A percentile compares a stretch with the other conserved stretches of the same genome.
phyloP scores from a whole-genome alignment of 2,888 invertebrate species.

The Drosophila sordidapex region DNA sequence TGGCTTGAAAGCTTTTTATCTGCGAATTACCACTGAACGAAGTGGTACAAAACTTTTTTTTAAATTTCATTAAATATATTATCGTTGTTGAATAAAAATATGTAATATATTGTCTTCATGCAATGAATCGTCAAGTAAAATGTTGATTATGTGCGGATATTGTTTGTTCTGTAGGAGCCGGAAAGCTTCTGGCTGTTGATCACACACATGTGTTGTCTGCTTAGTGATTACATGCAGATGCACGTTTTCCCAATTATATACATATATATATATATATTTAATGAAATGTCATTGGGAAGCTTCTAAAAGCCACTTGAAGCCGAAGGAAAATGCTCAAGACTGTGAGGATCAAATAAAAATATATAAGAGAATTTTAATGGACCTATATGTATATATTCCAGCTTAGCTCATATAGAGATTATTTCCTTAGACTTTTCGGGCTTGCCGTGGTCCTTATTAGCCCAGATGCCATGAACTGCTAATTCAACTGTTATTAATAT shows the following conservation, averaged over 20 bases:
- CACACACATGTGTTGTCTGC: neutral
- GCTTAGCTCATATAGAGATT: neutral
- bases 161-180: neutral
- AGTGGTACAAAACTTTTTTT: neutral
- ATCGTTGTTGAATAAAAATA: neutral
- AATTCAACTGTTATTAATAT: neutral
- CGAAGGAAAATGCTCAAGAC: neutral
- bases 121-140: neutral
- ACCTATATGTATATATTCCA: neutral
- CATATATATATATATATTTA: neutral
- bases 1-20: conserved; percentile 88
- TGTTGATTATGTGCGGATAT: neutral
- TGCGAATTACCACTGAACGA: neutral
- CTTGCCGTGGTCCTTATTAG: no score
- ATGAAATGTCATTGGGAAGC: neutral
- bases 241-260: neutral
- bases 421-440: neutral
- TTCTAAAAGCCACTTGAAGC: neutral
- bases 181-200: neutral
- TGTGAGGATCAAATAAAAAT: neutral
- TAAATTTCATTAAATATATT: neutral
- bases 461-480: neutral
- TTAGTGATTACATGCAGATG: neutral
- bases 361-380: neutral
- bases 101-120: neutral